Evolutionary conservation across 2,113 vertebrate genomes (phyloP).

Genomic region (Urocolius indicus): DNA sequence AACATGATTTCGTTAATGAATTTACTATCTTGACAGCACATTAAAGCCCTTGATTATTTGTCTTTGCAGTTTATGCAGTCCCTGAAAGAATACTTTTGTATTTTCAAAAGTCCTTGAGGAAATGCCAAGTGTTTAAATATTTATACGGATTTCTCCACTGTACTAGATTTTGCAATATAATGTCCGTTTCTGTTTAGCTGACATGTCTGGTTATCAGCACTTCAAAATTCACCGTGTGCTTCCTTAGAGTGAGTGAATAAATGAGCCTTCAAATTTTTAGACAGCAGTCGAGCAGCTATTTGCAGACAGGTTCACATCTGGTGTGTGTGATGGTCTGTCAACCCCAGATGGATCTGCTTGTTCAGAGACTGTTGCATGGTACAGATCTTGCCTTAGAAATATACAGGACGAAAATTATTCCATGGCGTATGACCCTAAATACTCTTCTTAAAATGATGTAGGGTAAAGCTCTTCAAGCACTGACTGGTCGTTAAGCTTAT

Average conservation of each 20-base stretch:
- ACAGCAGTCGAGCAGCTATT: background rate
- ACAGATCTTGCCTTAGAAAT: background rate
- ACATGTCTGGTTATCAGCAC: background rate
- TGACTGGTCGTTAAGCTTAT: background rate
- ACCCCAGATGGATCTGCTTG: background rate
- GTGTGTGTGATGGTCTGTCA: background rate
- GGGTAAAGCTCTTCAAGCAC: background rate
- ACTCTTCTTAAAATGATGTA: background rate
- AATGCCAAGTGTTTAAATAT: constrained; percentile 54
- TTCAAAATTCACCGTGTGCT: constrained; percentile 23
- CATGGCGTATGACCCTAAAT: background rate
- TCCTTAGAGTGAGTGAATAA: background rate
- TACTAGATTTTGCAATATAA: constrained; percentile 34
- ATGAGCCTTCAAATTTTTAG: constrained; percentile 17
- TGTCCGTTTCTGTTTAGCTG: background rate
- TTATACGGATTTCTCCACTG: constrained; percentile 10
- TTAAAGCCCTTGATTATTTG: constrained; percentile 16
- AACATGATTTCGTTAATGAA: background rate
- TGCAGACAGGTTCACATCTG: background rate
- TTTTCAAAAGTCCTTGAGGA: constrained; percentile 17
- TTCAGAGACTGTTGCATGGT: background rate
- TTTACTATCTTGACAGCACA: constrained; percentile 11
- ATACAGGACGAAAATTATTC: background rate
- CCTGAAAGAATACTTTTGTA: constrained; percentile 32
- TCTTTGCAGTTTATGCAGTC: constrained; percentile 7